Percentiles rank a stretch among this genome's conserved stretches.
These are phyloP conservation scores for Eremobia ochroleuca DNA, from an alignment of 2,888 invertebrate genomes.

Conservation along the genomic window DNA sequence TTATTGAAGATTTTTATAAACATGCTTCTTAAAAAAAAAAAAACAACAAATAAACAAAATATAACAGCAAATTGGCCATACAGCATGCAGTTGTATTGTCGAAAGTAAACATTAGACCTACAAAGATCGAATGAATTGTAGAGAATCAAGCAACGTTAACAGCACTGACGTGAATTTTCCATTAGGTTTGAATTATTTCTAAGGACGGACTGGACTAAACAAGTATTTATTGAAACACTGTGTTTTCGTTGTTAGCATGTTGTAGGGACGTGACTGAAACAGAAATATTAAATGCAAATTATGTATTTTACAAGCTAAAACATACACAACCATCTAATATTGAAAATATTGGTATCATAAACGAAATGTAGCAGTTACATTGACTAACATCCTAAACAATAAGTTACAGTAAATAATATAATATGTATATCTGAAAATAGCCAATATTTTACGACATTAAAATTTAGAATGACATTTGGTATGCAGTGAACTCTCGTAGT, in stretches of 20 bases:
- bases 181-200: constrained; percentile 70
- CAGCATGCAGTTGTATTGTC: constrained; percentile 16
- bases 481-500: constrained; percentile 74
- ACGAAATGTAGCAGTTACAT: constrained; percentile 61
- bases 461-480: constrained; percentile 81
- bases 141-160: constrained; percentile 10
- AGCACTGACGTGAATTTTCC: constrained; percentile 34
- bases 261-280: constrained; percentile 65
- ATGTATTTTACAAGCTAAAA: constrained; percentile 77
- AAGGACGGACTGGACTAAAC: constrained; percentile 87
- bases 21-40: constrained; percentile 33
- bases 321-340: constrained; percentile 80
- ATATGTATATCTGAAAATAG: constrained; percentile 79
- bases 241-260: constrained; percentile 70
- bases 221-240: constrained; percentile 70
- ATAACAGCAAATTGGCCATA: constrained; percentile 1
- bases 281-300: constrained; percentile 81
- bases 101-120: constrained; percentile 17
- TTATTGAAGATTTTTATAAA: constrained; percentile 21
- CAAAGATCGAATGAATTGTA: constrained; percentile 6
- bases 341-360: constrained; percentile 73
- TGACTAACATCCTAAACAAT: constrained; percentile 70
- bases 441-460: constrained; percentile 74
- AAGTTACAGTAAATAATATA: constrained; percentile 75
- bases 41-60: constrained; percentile 19